Evolutionary conservation across 2,113 vertebrate genomes (phyloP).

Genomic region (Phyllostomus discolor): DNA sequence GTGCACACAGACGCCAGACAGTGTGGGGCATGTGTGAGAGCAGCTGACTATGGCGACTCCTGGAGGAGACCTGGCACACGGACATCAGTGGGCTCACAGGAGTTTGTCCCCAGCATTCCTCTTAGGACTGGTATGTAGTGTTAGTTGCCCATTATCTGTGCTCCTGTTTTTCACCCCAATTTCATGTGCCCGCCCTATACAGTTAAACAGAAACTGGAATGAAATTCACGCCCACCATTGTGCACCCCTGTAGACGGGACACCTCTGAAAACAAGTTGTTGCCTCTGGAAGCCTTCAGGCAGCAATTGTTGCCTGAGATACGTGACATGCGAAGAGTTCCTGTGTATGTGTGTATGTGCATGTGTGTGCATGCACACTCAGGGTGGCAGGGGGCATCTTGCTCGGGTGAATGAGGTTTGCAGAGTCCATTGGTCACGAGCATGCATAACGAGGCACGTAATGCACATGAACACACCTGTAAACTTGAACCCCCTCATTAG

Average conservation of each 20-base stretch:
- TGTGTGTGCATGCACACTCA: fast-evolving
- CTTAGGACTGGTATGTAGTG: fast-evolving
- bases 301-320: background rate
- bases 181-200: background rate
- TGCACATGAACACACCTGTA: fast-evolving
- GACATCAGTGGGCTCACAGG: background rate
- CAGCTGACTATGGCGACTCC: background rate
- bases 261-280: background rate
- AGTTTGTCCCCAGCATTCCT: background rate
- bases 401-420: background rate
- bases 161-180: background rate
- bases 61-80: background rate
- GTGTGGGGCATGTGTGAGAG: background rate
- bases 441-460: fast-evolving
- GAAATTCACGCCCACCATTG: background rate
- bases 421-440: background rate
- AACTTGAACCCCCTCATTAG: background rate
- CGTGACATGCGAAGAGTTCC: background rate
- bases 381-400: background rate
- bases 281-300: background rate
- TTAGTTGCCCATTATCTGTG: background rate
- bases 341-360: background rate
- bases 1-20: background rate
- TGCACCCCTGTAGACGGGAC: fast-evolving
- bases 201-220: background rate